These are phyloP conservation scores for Rhea pennata DNA, from an alignment of 2,113 vertebrate species.

Conservation along the genomic window DNA sequence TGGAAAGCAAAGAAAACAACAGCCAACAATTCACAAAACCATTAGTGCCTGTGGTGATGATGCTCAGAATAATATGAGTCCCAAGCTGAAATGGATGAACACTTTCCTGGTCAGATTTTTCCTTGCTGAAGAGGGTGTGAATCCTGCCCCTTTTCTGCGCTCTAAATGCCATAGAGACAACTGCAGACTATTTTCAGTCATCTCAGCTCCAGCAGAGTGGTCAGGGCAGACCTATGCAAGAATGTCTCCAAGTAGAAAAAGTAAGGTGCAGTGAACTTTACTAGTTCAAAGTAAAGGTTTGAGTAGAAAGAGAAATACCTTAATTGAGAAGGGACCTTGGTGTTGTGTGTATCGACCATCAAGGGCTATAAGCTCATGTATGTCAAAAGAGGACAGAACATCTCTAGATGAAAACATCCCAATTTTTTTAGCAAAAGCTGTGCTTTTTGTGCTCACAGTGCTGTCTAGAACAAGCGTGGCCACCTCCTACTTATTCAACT, in stretches of 20 bases:
- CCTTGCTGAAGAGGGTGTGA: neutral
- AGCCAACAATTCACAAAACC: neutral
- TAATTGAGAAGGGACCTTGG: neutral
- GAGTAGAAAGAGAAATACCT: neutral
- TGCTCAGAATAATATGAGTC: neutral
- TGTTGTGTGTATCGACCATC: neutral
- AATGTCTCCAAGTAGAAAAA: neutral
- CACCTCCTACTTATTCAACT: neutral
- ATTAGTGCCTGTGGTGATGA: neutral
- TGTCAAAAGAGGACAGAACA: neutral
- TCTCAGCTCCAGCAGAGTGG: neutral
- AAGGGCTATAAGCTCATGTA: neutral
- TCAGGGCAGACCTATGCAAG: neutral
- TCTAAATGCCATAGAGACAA: neutral
- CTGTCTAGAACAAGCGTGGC: neutral
- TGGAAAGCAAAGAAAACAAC: neutral
- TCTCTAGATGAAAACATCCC: neutral
- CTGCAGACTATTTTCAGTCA: neutral
- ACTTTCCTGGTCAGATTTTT: neutral
- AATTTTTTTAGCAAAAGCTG: neutral
- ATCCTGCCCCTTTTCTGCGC: neutral
- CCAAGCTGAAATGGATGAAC: neutral
- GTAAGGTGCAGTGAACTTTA: neutral
- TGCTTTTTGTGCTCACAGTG: neutral
- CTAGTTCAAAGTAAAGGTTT: neutral